Conservation (phyloP, 2,797 vertebrate species). For the Aldrovandia affinis region DNA sequence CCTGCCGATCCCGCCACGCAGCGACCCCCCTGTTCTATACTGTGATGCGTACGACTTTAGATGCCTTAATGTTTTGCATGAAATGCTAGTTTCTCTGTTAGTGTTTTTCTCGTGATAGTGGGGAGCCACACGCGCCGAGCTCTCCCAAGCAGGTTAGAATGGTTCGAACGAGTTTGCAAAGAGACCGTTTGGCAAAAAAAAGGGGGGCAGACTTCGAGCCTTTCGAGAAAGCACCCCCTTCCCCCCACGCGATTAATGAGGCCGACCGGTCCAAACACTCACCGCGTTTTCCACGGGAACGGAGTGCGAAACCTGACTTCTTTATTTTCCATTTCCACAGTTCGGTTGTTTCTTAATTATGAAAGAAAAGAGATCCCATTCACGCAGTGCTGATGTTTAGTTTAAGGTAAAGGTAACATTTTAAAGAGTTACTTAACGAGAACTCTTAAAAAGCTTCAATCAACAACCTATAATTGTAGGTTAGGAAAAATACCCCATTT, state of each 20-base stretch:
- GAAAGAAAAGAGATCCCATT: conserved; percentile 55
- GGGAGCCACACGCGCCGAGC: conserved; percentile 83
- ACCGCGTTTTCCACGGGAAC: conserved; percentile 76
- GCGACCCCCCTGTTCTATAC: conserved; percentile 93
- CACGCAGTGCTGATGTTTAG: conserved; percentile 70
- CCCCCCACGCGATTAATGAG: conserved; percentile 68
- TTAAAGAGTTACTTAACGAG: too few relatives aligned
- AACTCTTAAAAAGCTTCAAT: conserved; percentile 64
- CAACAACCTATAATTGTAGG: conserved; percentile 73
- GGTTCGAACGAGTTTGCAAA: conserved; percentile 79
- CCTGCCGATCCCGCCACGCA: conserved; percentile 80
- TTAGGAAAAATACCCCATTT: conserved; percentile 79
- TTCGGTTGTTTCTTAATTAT: conserved; percentile 52
- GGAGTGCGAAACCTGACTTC: conserved; percentile 68
- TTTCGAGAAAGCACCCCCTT: conserved; percentile 49
- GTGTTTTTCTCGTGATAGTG: conserved; percentile 81
- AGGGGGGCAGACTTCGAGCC: conserved; percentile 57
- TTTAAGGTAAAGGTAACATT: conserved; percentile 68
- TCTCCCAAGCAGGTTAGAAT: conserved; percentile 70
- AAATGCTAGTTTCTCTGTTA: conserved; percentile 86
- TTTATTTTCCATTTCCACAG: conserved; percentile 37
- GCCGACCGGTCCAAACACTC: conserved; percentile 63
- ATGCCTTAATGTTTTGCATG: conserved; percentile 99
- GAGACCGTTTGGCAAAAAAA: conserved; percentile 84
- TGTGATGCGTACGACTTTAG: conserved; percentile 95